Evolutionary conservation across 2,797 vertebrate genomes (phyloP), one percentile per base, ranked within the genome.

Genomic region (Valencia hispanica): DNA sequence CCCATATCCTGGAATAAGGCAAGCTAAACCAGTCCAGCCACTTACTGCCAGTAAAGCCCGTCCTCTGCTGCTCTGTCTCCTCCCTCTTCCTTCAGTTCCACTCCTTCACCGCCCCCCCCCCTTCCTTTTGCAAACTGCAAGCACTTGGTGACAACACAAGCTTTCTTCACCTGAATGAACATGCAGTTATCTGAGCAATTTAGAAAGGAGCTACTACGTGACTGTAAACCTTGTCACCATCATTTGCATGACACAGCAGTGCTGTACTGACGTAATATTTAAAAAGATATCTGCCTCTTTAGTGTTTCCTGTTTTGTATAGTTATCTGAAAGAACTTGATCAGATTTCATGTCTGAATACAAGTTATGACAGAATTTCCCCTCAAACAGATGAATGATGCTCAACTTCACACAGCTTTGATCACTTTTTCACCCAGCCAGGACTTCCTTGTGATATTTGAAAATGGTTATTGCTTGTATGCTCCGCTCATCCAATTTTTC

Each of bases 11-110:
- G 92, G 93, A 93, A 92, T n/a, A 91, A 91, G 85, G 84, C 82
- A 3, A 88, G 87, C 70, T 79, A 77, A 87, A 92, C 90, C 89
- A 83, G 93, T 93, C 89, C 81, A 87, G 86, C 87, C 89, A 92
- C 90, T 86, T 90, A 86, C 78, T 96, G 95, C 93, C 94, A 89
- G 94, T 94, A 91, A 95, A 32, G 87, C 89, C 50, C 93, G 91
- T 84, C 93, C 94, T 78, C 80, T 84, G 80, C 81, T 83, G 83
- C 88, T 82, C 80, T 84, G 84, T 73, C 91, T 87, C 90, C 92
- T 63, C 91, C 92, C 78, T 50, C 61, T 68, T 51, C 73, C 32
- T 70, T 61, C 59, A 57, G 15, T 27, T 68, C 75, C 72, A 32
- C 80, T 51, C 82, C 70, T 39, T 76, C 76, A 53, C 9, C 68